Base-by-base conservation (phyloP, 2,113 vertebrate species). In the Daphoenositta chrysoptera region DNA sequence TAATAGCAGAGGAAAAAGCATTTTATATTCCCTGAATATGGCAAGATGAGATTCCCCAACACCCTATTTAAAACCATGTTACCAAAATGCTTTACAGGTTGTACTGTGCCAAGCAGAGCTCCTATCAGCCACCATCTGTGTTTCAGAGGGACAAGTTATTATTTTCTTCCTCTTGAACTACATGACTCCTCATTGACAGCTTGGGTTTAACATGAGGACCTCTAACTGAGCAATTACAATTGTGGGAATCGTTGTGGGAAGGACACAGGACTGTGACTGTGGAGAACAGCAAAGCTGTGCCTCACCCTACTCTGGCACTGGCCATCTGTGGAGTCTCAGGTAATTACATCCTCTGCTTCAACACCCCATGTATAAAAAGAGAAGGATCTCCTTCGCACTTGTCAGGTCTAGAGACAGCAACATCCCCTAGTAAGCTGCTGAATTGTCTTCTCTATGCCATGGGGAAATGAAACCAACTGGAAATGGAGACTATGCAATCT, bases 361-460 rank as follows among this genome's bases (percentile, higher is more conserved):
- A 17, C n/a, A 73, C 7, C 7, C 13, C 12, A 2, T 1, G 5
- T 13, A 9, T 7, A 16, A 54, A 44, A 48, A 17, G 27, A 42
- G 18, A 53, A n/a, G 10, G 5, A 22, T 35, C 12, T 75, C 28
- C 57, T 57, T 42, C 61, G 24, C 27, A 8, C 2, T 1, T 2
- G 28, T 16, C 3, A 1, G 28, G 8, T 31, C 50, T 42, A 35
- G 13, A 80, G 53, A 31, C 0, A 37, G 44, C 58, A 68, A 48
- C 8, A 30, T 8, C 17, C 27, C 45, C 44, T 10, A 4, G 30
- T 4, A 68, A 88, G 7, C 16, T 40, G 31, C 23, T 31, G 15
- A 20, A 1, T 13, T 24, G 31, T 15, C 28, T n/a, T 16, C 65
- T 48, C 63, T 23, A 11, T 2, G 3, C 13, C 13, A 6, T 0